Evolutionary conservation across 1,140 invertebrate species (phyloP), one percentile per base, ranked within the genome.

Genomic region (Radopholus similis): DNA sequence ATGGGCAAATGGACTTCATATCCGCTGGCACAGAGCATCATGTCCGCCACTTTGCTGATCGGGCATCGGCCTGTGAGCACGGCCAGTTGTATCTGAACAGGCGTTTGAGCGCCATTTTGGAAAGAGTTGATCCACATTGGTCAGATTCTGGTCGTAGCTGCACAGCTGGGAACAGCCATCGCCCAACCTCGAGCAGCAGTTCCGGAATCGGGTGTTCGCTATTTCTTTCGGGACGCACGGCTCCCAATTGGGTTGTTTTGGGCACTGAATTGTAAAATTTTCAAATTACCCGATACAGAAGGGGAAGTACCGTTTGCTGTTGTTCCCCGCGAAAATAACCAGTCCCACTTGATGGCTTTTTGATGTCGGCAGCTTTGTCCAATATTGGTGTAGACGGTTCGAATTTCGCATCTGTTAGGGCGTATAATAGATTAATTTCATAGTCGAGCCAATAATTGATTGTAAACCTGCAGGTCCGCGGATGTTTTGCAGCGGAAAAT

Each of bases 61-160:
- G 79, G 80, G 47, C 79, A 81, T 35, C 81, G 75, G 64, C 79
- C 79, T n/a, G 79, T 81, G 5, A 81, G 68, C 6, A 81, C 79
- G 4, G 79, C 78, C 30, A 81, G 40, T 82, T 81, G 79, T 44
- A 81, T 75, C 78, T 80, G 53, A 69, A 75, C 66, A 38, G 26
- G 2, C 13, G 26, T 72, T 40, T 75, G 21, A 32, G 3, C 5
- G 30, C 32, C 23, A 57, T 32, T 64, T 38, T 72, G 23, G 38
- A 66, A 23, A n/a, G 28, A 57, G 38, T n/a, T n/a, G n/a, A 76
- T 71, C 49, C 32, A 81, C 77, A n/a, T 70, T 79, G 35, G 80
- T 68, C 11, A 81, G 64, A n/a, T 66, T 75, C 49, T 75, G 74
- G 60, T 81, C 79, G 51, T 81, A 81, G 35, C 66, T 76, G 57